Conservation (phyloP, 2,888 invertebrate genomes). For the Rhopalosiphum nymphaeae region DNA sequence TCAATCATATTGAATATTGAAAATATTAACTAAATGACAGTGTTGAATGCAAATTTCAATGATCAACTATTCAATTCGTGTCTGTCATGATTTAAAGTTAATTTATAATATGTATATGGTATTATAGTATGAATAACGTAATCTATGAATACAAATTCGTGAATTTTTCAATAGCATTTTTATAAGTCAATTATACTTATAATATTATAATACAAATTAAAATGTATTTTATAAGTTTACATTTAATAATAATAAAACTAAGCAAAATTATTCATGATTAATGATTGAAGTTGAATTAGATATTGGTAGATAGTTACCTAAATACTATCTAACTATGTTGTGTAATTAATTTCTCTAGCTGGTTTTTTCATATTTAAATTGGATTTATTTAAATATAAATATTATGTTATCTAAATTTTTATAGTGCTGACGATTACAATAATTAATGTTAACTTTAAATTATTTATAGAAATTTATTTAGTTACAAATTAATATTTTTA, state of each 20-base stretch:
- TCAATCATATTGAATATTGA: not conserved
- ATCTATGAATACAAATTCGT: not conserved
- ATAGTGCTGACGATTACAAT: not conserved
- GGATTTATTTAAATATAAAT: not conserved
- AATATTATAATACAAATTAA: not conserved
- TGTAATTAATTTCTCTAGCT: not conserved
- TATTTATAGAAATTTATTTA: not conserved
- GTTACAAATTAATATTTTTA: not conserved
- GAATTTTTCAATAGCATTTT: not conserved
- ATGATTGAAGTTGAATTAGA: no score
- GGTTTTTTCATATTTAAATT: not conserved
- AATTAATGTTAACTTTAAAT: not conserved
- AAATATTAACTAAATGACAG: not conserved
- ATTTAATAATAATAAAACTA: not conserved
- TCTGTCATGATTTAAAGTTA: not conserved
- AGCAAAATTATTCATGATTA: not conserved
- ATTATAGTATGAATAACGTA: not conserved
- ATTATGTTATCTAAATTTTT: not conserved
- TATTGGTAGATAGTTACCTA: no score
- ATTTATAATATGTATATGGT: not conserved
- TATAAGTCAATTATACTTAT: not conserved
- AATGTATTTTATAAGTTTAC: not conserved
- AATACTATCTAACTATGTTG: no score
- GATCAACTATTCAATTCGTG: not conserved
- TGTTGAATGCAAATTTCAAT: not conserved